A percentile compares a stretch with the other conserved stretches of the same genome.
Evolutionary conservation across 2,113 vertebrate genomes (phyloP).

Genomic region (Camarhynchus parvulus): DNA sequence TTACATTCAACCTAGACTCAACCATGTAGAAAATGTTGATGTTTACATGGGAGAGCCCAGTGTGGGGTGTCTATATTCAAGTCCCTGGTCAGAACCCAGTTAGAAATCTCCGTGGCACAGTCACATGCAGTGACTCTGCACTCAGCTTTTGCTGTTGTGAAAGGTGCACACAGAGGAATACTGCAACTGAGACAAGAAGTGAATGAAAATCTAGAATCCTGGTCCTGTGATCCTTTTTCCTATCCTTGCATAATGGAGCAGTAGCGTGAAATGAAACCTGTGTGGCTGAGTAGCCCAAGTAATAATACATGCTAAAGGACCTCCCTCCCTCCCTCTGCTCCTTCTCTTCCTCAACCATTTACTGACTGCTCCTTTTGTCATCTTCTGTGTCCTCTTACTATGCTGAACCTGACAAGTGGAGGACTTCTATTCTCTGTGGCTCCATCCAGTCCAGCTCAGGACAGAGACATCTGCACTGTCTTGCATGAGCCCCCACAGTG

Average conservation of each 20-base stretch:
- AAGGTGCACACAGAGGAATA: neutral
- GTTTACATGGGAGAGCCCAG: neutral
- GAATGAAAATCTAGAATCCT: neutral
- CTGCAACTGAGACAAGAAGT: neutral
- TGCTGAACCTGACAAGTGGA: neutral
- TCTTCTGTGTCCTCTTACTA: neutral
- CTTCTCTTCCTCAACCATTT: neutral
- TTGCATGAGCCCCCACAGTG: neutral
- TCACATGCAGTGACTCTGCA: neutral
- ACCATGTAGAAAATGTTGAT: neutral
- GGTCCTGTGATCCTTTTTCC: neutral
- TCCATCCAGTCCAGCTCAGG: neutral
- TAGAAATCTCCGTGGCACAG: neutral
- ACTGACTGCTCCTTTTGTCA: neutral
- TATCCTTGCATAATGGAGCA: neutral
- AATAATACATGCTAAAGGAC: neutral
- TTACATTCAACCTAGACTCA: neutral
- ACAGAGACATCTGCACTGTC: neutral
- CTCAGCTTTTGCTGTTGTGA: neutral
- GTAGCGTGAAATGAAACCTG: neutral
- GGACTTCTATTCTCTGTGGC: neutral
- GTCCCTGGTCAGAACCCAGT: neutral
- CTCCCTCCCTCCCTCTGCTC: neutral
- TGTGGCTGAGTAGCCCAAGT: neutral
- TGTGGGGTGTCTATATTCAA: fast-evolving